Conservation (phyloP, 2,113 vertebrate genomes). For the Actenoides lindsayi region DNA sequence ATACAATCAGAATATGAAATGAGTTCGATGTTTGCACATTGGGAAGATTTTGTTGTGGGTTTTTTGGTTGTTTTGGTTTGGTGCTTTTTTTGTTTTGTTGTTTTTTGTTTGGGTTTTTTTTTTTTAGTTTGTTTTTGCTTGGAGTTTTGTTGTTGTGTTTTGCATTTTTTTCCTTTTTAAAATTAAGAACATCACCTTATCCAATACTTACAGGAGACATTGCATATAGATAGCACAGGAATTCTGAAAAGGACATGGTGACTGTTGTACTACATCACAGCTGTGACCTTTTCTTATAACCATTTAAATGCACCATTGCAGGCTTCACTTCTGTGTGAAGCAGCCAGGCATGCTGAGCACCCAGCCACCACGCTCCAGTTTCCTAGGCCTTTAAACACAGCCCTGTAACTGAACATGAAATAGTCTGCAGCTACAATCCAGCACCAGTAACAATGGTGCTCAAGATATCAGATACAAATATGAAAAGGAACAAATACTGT, state of each 20-base stretch:
- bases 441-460: background rate
- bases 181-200: background rate
- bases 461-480: too few species aligned
- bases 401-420: background rate
- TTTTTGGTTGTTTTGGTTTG: background rate
- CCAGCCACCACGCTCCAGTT: fast-evolving
- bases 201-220: background rate
- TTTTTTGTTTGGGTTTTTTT: background rate
- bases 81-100: too few species aligned
- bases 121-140: too few species aligned
- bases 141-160: background rate
- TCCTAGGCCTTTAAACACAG: background rate
- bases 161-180: background rate
- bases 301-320: background rate
- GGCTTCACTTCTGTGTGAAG: background rate
- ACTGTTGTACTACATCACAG: background rate
- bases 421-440: background rate
- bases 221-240: background rate
- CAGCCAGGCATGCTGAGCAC: background rate
- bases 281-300: background rate
- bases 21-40: background rate
- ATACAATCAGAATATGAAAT: background rate
- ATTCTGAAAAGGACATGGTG: background rate
- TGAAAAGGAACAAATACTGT: background rate
- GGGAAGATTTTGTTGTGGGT: background rate